These are phyloP conservation scores for Rhamnusium bicolor DNA, from an alignment of 2,888 invertebrate genomes.

Conservation along the genomic window DNA sequence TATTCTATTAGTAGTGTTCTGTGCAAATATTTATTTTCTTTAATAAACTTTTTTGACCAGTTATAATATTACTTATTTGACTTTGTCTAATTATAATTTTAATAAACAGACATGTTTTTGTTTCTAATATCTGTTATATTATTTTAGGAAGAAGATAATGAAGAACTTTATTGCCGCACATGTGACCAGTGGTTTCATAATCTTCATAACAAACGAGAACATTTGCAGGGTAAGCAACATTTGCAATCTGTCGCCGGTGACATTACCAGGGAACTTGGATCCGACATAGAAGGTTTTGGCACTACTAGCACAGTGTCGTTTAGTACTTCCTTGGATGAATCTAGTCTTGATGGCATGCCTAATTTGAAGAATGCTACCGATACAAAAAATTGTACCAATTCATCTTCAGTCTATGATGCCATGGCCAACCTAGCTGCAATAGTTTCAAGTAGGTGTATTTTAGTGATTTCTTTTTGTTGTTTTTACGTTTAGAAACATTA, in stretches of 20 bases:
- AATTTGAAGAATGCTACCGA: constrained; percentile 40
- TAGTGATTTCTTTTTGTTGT: background rate
- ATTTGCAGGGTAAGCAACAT: constrained; percentile 75
- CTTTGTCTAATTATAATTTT: too few species aligned
- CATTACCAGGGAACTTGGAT: constrained; percentile 66
- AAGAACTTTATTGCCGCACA: constrained; percentile 74
- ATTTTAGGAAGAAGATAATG: constrained; percentile 73
- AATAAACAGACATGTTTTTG: too few species aligned
- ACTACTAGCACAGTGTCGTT: constrained; percentile 48
- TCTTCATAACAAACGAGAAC: constrained; percentile 75
- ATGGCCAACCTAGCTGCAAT: constrained; percentile 65
- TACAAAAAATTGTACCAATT: constrained; percentile 30
- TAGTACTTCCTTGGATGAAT: constrained; percentile 68
- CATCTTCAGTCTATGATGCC: constrained; percentile 63
- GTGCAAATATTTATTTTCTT: too few species aligned
- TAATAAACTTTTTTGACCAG: too few species aligned
- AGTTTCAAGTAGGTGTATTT: constrained; percentile 63
- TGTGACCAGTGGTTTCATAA: constrained; percentile 76
- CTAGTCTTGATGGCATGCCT: constrained; percentile 68
- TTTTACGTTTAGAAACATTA: too few species aligned
- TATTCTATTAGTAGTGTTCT: too few species aligned
- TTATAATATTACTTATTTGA: too few species aligned
- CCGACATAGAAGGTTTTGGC: constrained; percentile 55
- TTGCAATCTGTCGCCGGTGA: constrained; percentile 70
- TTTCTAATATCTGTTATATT: background rate